Conservation (phyloP, 2,797 vertebrate species). For the Hemitrygon akajei region DNA sequence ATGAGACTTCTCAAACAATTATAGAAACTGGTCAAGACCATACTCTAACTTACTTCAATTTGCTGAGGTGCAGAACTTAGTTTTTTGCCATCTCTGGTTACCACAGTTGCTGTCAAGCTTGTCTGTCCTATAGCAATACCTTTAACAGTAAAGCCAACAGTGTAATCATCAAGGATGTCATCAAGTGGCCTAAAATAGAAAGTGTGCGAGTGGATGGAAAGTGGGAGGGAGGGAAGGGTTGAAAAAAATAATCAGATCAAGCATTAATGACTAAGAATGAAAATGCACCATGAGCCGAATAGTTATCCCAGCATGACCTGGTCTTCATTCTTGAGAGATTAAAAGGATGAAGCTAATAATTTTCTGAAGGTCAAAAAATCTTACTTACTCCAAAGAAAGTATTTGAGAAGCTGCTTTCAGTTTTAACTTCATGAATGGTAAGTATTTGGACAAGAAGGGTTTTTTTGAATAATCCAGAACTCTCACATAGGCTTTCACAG, state of each 20-base stretch:
- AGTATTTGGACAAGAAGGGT: constrained; percentile 78
- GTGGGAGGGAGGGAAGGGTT: neutral
- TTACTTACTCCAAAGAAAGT: constrained; percentile 77
- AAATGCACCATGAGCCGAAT: neutral
- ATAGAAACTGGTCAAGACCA: neutral
- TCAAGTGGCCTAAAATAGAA: constrained; percentile 59
- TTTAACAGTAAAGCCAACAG: constrained; percentile 71
- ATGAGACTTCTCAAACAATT: neutral
- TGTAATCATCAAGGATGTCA: constrained; percentile 71
- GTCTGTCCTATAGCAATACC: constrained; percentile 81
- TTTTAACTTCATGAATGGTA: constrained; percentile 79
- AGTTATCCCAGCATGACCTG: neutral
- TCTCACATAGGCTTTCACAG: constrained; percentile 77
- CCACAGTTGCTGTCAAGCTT: constrained; percentile 68
- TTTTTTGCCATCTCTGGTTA: constrained; percentile 66
- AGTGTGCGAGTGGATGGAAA: neutral
- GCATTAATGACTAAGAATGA: neutral
- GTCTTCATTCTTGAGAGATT: neutral
- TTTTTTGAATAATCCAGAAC: constrained; percentile 81
- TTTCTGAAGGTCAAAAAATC: neutral
- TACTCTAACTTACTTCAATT: constrained; percentile 70
- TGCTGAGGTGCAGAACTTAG: constrained; percentile 75
- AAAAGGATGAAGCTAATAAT: neutral
- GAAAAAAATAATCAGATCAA: neutral
- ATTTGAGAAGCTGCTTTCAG: constrained; percentile 76